phyloP scores from a whole-genome alignment of 2,113 vertebrate genomes.

The Elachura formosa region DNA sequence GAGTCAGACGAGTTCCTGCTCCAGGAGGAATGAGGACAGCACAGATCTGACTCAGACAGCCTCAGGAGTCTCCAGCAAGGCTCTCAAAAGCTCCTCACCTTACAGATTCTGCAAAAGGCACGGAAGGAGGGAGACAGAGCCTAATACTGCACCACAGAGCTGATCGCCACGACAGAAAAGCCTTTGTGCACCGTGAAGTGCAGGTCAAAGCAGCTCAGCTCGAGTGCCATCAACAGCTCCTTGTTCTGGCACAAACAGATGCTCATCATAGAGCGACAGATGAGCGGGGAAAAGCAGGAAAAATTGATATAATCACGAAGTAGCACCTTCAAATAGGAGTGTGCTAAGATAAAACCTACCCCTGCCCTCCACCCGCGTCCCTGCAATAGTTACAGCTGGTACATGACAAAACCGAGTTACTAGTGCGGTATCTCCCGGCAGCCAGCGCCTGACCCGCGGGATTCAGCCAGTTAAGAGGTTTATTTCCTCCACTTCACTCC shows the following conservation, averaged over 20 bases:
- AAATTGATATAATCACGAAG: conserved; percentile 14
- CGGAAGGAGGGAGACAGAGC: neutral
- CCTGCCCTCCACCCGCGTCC: neutral
- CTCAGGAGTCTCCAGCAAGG: neutral
- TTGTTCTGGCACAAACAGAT: conserved; percentile 41
- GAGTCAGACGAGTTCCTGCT: neutral
- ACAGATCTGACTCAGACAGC: neutral
- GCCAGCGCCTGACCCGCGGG: neutral
- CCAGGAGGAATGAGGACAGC: neutral
- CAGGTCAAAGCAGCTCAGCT: conserved; percentile 15
- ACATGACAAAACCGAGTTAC: conserved; percentile 20
- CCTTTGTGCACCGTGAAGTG: conserved; percentile 17
- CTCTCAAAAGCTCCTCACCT: neutral
- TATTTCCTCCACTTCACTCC: neutral
- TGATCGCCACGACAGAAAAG: neutral
- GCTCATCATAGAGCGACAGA: neutral
- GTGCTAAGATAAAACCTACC: conserved; percentile 2
- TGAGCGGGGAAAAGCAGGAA: neutral
- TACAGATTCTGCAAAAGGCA: neutral
- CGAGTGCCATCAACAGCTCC: conserved; percentile 19
- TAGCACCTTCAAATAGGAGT: conserved; percentile 11
- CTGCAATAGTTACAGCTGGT: neutral
- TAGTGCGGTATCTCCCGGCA: neutral
- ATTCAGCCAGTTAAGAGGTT: conserved; percentile 22
- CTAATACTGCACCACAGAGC: neutral